Evolutionary conservation across 2,113 vertebrate species (phyloP).

Genomic region (Myiozetetes cayanensis): DNA sequence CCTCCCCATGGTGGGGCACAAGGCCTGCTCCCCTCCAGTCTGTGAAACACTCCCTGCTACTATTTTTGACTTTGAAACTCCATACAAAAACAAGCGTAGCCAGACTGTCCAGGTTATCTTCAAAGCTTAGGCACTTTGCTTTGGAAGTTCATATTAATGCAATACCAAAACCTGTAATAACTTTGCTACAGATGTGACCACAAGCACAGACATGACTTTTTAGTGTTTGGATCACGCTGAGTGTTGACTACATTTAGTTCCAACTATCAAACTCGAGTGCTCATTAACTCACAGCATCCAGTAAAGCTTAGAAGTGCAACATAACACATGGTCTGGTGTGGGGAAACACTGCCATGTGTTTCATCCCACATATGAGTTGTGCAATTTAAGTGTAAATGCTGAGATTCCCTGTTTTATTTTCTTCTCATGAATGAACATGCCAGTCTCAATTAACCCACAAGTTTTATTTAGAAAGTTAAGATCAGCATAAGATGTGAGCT

Average conservation of each 20-base stretch:
- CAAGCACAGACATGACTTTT: neutral
- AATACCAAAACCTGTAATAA: neutral
- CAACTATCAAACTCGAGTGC: neutral
- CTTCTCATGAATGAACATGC: neutral
- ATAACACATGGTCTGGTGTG: neutral
- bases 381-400: neutral
- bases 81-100: neutral
- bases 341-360: neutral
- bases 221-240: neutral
- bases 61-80: neutral
- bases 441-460: neutral
- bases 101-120: neutral
- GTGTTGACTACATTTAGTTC: neutral
- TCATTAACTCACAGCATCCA: neutral
- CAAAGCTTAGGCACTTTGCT: neutral
- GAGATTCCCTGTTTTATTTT: neutral
- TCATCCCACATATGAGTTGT: neutral
- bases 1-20: neutral
- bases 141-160: neutral
- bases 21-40: accelerated
- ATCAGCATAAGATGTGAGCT: neutral
- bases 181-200: neutral
- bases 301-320: neutral
- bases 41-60: neutral
- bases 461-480: neutral